phyloP scores from a whole-genome alignment of 2,797 vertebrate genomes.

The Pseudochirops corinnae region DNA sequence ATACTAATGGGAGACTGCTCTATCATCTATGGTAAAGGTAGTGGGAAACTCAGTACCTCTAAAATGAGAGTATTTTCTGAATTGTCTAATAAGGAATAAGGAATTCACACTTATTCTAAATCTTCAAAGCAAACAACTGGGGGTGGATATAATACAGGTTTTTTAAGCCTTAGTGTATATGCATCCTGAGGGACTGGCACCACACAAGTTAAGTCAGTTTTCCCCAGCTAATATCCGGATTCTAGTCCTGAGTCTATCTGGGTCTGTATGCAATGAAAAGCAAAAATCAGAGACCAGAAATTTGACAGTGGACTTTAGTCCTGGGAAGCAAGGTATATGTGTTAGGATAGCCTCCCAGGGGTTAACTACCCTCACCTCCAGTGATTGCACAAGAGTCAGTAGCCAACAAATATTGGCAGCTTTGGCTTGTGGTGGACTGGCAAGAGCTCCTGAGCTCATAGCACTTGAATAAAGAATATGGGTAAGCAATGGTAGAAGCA shows the following conservation, averaged over 20 bases:
- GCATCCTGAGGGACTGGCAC: neutral
- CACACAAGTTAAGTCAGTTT: neutral
- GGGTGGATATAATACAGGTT: neutral
- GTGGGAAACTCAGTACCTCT: neutral
- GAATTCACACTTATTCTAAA: neutral
- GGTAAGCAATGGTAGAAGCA: too few relatives aligned
- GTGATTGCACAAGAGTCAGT: too few relatives aligned
- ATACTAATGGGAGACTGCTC: neutral
- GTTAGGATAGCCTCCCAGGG: too few relatives aligned
- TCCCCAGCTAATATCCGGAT: neutral
- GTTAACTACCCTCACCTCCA: too few relatives aligned
- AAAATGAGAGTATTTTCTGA: neutral
- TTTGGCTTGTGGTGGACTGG: too few relatives aligned
- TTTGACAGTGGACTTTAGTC: too few relatives aligned
- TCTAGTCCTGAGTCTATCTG: neutral
- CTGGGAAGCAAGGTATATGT: too few relatives aligned
- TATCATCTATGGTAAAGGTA: neutral
- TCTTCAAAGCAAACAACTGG: neutral
- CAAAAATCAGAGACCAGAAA: too few relatives aligned
- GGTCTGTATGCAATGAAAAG: neutral
- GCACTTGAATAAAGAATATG: too few relatives aligned
- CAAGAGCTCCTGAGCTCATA: too few relatives aligned
- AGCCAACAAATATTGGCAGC: too few relatives aligned
- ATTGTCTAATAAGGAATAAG: neutral
- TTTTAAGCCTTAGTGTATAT: neutral